Conservation (phyloP, 2,888 invertebrate genomes). For the Eurytoma adleriae region DNA sequence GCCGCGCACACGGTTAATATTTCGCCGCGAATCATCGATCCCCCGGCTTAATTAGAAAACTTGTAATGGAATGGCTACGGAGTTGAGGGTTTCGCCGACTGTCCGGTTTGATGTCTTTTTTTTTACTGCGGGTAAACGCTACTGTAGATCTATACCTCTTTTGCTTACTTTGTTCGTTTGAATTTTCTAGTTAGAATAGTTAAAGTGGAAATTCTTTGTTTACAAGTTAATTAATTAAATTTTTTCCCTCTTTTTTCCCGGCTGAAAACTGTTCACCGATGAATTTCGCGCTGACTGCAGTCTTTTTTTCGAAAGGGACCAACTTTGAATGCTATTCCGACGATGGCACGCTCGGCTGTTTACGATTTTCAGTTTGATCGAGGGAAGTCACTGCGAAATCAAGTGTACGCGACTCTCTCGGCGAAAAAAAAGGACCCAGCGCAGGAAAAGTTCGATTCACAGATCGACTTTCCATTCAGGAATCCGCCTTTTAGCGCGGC, state of each 20-base stretch:
- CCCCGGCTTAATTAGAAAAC: constrained; percentile 36
- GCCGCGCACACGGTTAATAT: background rate
- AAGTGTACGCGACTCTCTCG: background rate
- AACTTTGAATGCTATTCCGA: too few relatives aligned
- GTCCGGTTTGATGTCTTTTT: background rate
- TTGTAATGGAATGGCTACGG: constrained; percentile 13
- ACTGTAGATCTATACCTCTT: too few relatives aligned
- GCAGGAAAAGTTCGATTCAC: background rate
- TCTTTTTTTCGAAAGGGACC: too few relatives aligned
- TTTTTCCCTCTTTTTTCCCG: too few relatives aligned
- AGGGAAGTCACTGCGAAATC: background rate
- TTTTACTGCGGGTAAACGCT: too few relatives aligned
- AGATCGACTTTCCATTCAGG: constrained; percentile 7
- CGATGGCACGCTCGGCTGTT: background rate
- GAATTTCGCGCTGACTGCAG: too few relatives aligned
- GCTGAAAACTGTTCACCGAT: too few relatives aligned
- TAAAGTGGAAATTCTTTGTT: too few relatives aligned
- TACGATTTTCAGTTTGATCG: too few relatives aligned
- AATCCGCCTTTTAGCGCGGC: background rate
- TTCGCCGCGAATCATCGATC: constrained; percentile 14
- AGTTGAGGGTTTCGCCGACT: background rate
- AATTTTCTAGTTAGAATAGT: too few relatives aligned
- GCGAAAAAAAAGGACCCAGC: background rate
- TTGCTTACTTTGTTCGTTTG: too few relatives aligned
- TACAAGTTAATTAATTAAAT: too few relatives aligned